Base-by-base conservation (phyloP, 2,888 invertebrate genomes). In the Nebria brevicollis region DNA sequence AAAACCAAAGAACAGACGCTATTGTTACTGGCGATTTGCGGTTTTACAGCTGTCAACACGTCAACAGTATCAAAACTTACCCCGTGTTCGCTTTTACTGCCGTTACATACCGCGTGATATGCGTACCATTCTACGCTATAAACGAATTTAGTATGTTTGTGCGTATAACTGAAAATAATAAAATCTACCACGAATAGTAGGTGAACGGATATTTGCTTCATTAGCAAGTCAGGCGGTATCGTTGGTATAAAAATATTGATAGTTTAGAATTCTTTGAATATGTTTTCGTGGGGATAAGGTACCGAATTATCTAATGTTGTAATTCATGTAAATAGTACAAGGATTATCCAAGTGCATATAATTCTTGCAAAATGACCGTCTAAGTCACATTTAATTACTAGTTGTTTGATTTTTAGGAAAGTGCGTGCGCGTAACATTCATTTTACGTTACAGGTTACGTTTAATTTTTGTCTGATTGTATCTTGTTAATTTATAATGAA, bases 261-360 rank as follows among this genome's bases (percentile, higher is more conserved):
- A 54, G 54, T 34, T 34, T 34, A 34, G 34, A 34, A 34, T 34
- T 34, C 1, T 34, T 2, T 34, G 34, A 34, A 34, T 34, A 4
- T 34, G 34, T 34, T 34, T 34, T 34, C 4, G 54, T 7, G 54
- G 54, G 54, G 54, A 7, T 11, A 11, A 54, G 54, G 54, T 54
- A 54, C 54, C 54, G 8, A 54, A 54, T 54, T 54, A 54, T 54
- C 54, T 70, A 26, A 70, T 70, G 70, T 70, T 77, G 41, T 42
- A 78, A 72, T 72, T 20, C 26, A 77, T 77, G 77, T 78, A 78
- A 66, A 25, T 78, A 25, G 78, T 72, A 64, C 78, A 78, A 78
- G 78, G 78, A 78, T 73, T 66, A 66, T 65, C 20, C 42, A 73
- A 64, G 73, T 70, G 70, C 70, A 70, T 26, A 70, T 66, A 54